Evolutionary conservation across 2,113 vertebrate species (phyloP).

Genomic region (Prolemur simus): DNA sequence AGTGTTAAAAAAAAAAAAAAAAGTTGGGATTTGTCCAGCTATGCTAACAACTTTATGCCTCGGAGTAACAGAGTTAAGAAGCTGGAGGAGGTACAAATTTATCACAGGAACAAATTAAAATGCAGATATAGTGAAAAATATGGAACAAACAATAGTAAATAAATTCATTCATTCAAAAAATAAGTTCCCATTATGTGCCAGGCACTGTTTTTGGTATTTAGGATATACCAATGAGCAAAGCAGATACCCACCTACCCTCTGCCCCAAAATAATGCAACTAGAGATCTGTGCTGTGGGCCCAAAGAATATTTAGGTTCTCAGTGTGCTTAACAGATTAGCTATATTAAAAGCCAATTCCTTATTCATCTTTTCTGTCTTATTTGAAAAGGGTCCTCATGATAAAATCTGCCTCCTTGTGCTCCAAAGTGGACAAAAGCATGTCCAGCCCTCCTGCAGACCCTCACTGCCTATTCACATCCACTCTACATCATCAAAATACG

Average conservation of each 20-base stretch:
- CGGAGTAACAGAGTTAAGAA: background rate
- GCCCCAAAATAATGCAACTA: background rate
- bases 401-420: background rate
- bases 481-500: background rate
- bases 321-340: background rate
- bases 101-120: background rate
- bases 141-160: background rate
- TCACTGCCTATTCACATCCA: background rate
- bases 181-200: background rate
- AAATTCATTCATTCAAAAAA: background rate
- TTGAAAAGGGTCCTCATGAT: background rate
- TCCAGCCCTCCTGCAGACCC: background rate
- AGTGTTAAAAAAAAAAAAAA: background rate
- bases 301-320: background rate
- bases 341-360: background rate
- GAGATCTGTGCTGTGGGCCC: background rate
- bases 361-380: background rate
- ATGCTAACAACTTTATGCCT: background rate
- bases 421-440: background rate
- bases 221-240: background rate
- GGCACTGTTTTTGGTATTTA: background rate
- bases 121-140: background rate
- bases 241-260: accelerated
- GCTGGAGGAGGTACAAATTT: background rate
- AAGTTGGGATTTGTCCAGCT: background rate